Conservation (phyloP, 2,888 invertebrate species). For the Thera obeliscata region DNA sequence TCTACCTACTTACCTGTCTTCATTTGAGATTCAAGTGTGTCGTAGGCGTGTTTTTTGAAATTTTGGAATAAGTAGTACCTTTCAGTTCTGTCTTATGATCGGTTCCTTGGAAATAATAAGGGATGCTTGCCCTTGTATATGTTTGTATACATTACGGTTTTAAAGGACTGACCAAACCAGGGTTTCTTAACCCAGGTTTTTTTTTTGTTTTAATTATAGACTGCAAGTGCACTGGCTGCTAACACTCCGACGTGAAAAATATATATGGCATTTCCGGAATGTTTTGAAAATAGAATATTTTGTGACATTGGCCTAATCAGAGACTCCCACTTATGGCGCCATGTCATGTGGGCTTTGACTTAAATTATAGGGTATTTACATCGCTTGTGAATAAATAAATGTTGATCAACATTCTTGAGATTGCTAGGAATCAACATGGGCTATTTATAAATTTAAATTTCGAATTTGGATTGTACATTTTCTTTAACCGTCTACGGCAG, state of each 20-base stretch:
- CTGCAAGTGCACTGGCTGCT: neutral
- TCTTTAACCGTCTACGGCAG: neutral
- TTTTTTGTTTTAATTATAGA: too few species aligned
- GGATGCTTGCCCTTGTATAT: too few species aligned
- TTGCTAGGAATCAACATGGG: neutral
- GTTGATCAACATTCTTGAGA: constrained; percentile 14
- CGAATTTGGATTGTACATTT: neutral
- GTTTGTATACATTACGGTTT: too few species aligned
- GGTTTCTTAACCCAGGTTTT: too few species aligned
- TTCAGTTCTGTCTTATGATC: neutral
- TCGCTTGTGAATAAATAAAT: constrained; percentile 19
- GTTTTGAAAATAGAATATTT: constrained; percentile 45
- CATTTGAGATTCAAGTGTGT: constrained; percentile 31
- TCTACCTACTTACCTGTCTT: constrained; percentile 19
- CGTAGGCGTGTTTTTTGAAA: constrained; percentile 16
- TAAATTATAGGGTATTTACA: constrained; percentile 17
- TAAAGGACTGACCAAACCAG: too few species aligned
- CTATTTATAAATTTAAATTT: constrained; percentile 1
- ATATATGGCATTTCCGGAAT: constrained; percentile 50
- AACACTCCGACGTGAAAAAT: neutral
- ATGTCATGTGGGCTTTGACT: constrained; percentile 10
- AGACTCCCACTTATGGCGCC: constrained; percentile 6
- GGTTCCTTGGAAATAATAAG: neutral
- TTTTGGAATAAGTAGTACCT: constrained; percentile 6
- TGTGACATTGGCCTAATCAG: neutral